Percentiles rank a stretch among this genome's conserved stretches.
Conservation (phyloP, 2,797 vertebrate species). For the Gallinago nigripennis region DNA sequence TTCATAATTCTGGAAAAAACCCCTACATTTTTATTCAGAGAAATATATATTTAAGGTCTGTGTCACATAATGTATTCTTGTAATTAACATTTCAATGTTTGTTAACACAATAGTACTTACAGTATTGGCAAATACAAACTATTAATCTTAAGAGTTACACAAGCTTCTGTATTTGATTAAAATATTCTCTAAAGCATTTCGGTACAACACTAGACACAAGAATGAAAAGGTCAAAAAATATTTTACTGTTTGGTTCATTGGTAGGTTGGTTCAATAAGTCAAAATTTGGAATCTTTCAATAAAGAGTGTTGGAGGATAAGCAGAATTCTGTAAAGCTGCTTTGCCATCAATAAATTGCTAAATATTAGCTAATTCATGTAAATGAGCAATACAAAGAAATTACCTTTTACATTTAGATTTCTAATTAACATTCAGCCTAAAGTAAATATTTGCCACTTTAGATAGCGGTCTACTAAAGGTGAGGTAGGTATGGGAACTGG, state of each 20-base stretch:
- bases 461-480: no score
- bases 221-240: not conserved
- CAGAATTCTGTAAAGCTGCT: not conserved
- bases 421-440: not conserved
- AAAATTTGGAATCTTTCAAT: not conserved
- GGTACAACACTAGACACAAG: not conserved
- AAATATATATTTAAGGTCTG: not conserved
- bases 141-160: not conserved
- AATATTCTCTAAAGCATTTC: not conserved
- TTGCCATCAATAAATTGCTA: not conserved
- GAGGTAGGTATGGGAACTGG: not conserved
- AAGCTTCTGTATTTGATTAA: not conserved
- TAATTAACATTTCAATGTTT: constrained; percentile 18
- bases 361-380: not conserved
- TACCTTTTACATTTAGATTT: not conserved
- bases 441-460: not conserved
- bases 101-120: not conserved
- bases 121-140: not conserved
- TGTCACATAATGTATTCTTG: not conserved
- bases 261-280: not conserved
- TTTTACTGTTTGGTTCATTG: not conserved
- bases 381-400: not conserved
- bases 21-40: not conserved
- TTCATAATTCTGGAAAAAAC: not conserved
- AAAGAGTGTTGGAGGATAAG: not conserved